phyloP scores from a whole-genome alignment of 1,140 invertebrate species.

The Drosophila kepulauana region DNA sequence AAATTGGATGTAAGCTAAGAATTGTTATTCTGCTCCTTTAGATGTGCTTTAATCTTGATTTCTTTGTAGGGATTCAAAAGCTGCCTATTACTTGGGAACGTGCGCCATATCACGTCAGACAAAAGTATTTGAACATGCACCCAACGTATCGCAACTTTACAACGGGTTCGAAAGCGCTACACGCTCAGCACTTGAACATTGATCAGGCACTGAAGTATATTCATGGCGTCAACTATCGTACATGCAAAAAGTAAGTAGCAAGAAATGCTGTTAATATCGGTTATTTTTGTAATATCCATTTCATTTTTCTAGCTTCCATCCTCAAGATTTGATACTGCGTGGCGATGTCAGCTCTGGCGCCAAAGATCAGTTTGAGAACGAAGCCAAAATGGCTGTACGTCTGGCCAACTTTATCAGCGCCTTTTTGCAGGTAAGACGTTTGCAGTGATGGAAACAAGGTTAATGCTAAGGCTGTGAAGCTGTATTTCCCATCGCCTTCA shows the following conservation, averaged over 20 bases:
- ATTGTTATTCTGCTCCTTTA: neutral
- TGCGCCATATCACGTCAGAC: slow-evolving; percentile 88
- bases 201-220: slow-evolving; percentile 92
- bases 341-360: slow-evolving; percentile 95
- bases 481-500: slow-evolving; percentile 67
- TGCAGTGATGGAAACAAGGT: neutral
- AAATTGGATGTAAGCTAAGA: slow-evolving; percentile 93
- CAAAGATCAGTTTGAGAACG: slow-evolving; percentile 95
- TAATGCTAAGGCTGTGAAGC: too few species aligned
- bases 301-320: slow-evolving; percentile 87
- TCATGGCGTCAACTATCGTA: slow-evolving; percentile 89
- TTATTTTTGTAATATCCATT: neutral
- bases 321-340: slow-evolving; percentile 90
- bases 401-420: slow-evolving; percentile 97
- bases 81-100: slow-evolving; percentile 92
- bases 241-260: slow-evolving; percentile 87
- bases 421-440: slow-evolving; percentile 91
- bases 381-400: slow-evolving; percentile 97
- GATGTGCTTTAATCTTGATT: slow-evolving; percentile 6
- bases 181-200: slow-evolving; percentile 89
- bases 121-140: slow-evolving; percentile 90
- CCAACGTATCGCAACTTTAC: slow-evolving; percentile 90
- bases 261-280: neutral
- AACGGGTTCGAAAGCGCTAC: slow-evolving; percentile 87
- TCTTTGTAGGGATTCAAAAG: slow-evolving; percentile 90